Conservation (phyloP, 2,797 vertebrate genomes). For the Miichthys miiuy region DNA sequence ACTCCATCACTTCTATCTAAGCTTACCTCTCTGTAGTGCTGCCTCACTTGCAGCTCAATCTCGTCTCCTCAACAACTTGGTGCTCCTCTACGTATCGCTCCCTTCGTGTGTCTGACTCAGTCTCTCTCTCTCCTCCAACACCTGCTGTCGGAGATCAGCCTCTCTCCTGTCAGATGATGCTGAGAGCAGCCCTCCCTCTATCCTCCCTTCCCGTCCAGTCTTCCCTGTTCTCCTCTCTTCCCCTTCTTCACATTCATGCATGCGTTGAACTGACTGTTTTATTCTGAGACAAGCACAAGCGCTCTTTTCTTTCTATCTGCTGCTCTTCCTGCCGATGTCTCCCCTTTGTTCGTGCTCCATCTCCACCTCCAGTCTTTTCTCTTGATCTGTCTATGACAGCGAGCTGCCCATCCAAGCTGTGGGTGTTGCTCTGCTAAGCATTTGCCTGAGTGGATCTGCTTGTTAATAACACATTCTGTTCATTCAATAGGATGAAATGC, state of each 20-base stretch:
- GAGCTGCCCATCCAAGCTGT: constrained; percentile 40
- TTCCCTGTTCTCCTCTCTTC: constrained; percentile 41
- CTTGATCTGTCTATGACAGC: constrained; percentile 49
- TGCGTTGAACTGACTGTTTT: constrained; percentile 37
- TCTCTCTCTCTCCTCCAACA: constrained; percentile 70
- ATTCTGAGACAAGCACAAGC: constrained; percentile 38
- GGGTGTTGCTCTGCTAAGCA: constrained; percentile 47
- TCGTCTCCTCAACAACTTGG: constrained; percentile 62
- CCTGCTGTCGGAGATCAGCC: constrained; percentile 78
- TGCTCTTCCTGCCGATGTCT: constrained; percentile 13
- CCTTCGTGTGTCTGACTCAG: constrained; percentile 64
- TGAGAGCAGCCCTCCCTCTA: constrained; percentile 70
- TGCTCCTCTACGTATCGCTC: constrained; percentile 49
- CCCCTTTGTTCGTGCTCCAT: constrained; percentile 38
- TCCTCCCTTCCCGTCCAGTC: constrained; percentile 46
- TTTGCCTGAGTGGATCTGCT: constrained; percentile 36
- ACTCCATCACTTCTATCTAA: constrained; percentile 9
- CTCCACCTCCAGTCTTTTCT: constrained; percentile 52
- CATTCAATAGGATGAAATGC: constrained; percentile 40
- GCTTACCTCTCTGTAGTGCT: constrained; percentile 56
- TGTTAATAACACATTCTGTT: constrained; percentile 41
- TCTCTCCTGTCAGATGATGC: constrained; percentile 75
- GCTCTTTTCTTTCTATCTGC: constrained; percentile 33
- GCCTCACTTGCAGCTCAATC: constrained; percentile 61
- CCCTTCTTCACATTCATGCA: constrained; percentile 32